Conservation (phyloP, 2,888 invertebrate genomes). For the Drepana falcataria region DNA sequence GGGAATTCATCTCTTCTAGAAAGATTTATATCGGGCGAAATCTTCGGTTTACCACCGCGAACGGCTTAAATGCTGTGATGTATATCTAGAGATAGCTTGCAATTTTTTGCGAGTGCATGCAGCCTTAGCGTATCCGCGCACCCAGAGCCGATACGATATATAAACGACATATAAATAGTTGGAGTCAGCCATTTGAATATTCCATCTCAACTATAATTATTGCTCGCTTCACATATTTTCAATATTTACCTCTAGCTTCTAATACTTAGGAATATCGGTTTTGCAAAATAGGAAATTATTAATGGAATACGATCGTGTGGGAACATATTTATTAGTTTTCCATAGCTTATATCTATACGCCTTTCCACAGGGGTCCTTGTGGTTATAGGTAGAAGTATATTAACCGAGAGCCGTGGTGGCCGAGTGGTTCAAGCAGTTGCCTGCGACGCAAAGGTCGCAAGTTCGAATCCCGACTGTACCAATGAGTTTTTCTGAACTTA, state of each 20-base stretch:
- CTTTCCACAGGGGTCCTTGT: no score
- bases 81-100: slow-evolving; percentile 36
- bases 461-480: no score
- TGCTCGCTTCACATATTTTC: slow-evolving; percentile 1
- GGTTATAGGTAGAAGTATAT: no score
- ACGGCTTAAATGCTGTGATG: slow-evolving; percentile 48
- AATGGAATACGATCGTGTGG: no score
- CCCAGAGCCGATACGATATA: background rate
- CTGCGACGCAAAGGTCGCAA: no score
- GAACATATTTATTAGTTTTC: no score
- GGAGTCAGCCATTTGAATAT: slow-evolving; percentile 1
- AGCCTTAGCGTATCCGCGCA: slow-evolving; percentile 13
- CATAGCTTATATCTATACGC: no score
- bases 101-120: slow-evolving; percentile 37
- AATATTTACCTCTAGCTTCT: background rate
- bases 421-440: no score
- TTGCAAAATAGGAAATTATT: background rate
- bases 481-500: no score
- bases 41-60: slow-evolving; percentile 55
- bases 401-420: no score
- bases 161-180: background rate
- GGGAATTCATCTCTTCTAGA: slow-evolving; percentile 67
- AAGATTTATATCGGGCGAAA: slow-evolving; percentile 71
- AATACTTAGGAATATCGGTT: background rate
- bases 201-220: background rate